Evolutionary conservation across 2,888 invertebrate species (phyloP), one percentile per base, ranked within the genome.

Genomic region (Lasioglossum morio): DNA sequence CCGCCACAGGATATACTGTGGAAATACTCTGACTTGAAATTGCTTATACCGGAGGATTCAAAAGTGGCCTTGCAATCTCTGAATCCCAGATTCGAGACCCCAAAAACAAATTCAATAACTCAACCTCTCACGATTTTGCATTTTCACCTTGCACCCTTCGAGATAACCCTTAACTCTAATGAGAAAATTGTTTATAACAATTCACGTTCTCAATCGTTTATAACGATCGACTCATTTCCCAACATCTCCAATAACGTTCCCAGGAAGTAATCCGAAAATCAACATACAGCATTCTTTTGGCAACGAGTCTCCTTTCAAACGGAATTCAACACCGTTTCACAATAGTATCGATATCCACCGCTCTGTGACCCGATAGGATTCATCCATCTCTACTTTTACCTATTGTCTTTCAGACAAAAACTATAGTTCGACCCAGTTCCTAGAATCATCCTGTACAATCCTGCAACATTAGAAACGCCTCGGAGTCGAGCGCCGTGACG

Each of bases 21-120:
- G 69, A 79, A 87, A 87, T 87, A 83, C 87, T 87, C 77, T 74
- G 80, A 86, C 87, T 88, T 87, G 81, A 88, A 86, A 88, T 88
- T 90, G 89, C 82, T 85, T 85, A 60, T 81, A 83, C 66, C 72
- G 66, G n/a, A 37, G 48, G 76, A n/a, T 73, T 40, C n/a, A 37
- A 37, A 70, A 70, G 37, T 70, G 5, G n/a, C 14, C 40, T n/a
- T 4, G 57, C 12, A 4, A 57, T 57, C 4, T 4, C 57, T 12
- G 30, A 30, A 63, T 30, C 7, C 30, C 3, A 8, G 19, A 63
- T 63, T 63, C 19, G 30, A 19, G 3, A 34, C 30, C 2, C 30
- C 19, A 0, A 63, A 34, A 63, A 63, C 63, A 7, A n/a, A 30
- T 16, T 63, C 5, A 30, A n/a, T 10, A 63, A 14, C 30, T 27